Conservation (phyloP, 2,888 invertebrate species). For the Clanis bilineata region DNA sequence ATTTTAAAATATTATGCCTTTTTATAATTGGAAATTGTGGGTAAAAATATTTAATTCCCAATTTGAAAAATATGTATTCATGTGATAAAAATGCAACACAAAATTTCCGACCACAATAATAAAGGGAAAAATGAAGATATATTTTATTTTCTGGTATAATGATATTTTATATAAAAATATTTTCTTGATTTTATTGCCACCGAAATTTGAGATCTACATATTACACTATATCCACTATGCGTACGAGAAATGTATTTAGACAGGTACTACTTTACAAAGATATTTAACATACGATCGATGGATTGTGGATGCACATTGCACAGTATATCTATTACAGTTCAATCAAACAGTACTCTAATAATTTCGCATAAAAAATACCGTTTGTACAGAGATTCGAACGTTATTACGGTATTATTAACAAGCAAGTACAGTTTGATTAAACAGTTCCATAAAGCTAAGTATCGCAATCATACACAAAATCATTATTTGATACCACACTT, state of each 20-base stretch:
- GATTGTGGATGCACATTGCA: constrained; percentile 17
- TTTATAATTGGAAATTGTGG: not conserved
- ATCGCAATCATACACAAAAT: constrained; percentile 33
- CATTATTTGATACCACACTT: constrained; percentile 21
- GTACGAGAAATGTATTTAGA: constrained; percentile 29
- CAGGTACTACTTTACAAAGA: constrained; percentile 40
- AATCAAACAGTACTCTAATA: not conserved
- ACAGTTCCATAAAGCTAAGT: not conserved
- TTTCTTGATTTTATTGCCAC: constrained; percentile 33
- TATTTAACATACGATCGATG: constrained; percentile 27
- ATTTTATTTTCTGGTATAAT: not conserved
- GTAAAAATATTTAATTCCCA: not conserved
- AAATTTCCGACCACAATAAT: not conserved
- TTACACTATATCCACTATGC: constrained; percentile 35
- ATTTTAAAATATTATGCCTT: not conserved
- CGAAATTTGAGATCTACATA: constrained; percentile 43
- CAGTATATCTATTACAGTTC: not conserved
- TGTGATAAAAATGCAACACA: not conserved
- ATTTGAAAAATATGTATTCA: not conserved
- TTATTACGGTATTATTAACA: not conserved
- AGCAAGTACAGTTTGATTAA: not conserved
- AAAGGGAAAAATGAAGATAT: not conserved
- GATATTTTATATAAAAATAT: constrained; percentile 34
- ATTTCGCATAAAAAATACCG: not conserved
- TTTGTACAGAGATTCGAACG: constrained; percentile 3